Evolutionary conservation across 2,797 vertebrate species (phyloP).

Genomic region (Molossus alvarezi): DNA sequence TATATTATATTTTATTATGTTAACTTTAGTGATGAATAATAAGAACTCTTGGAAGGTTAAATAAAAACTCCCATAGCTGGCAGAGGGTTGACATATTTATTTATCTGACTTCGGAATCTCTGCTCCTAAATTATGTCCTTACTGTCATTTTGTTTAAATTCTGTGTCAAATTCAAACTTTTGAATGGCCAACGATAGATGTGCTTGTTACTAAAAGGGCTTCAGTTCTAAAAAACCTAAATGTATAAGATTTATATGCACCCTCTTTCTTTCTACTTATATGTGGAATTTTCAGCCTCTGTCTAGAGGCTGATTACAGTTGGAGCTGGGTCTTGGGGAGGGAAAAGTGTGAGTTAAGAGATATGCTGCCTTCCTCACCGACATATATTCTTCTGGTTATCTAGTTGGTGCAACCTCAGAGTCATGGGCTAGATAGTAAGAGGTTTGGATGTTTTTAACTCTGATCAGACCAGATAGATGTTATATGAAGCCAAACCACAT

Average conservation of each 20-base stretch:
- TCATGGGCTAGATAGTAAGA: neutral
- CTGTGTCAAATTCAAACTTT: neutral
- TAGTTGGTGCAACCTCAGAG: neutral
- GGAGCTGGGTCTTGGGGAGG: neutral
- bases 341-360: neutral
- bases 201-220: neutral
- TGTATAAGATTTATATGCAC: neutral
- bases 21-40: neutral
- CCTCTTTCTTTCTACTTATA: neutral
- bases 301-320: neutral
- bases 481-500: neutral
- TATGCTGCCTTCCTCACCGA: neutral
- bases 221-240: neutral
- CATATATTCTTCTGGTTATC: neutral
- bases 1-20: conserved; percentile 34
- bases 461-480: neutral
- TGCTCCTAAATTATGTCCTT: neutral
- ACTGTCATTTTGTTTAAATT: neutral
- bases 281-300: neutral
- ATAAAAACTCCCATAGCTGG: neutral
- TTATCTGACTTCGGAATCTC: neutral
- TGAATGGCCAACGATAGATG: neutral
- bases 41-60: neutral
- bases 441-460: neutral
- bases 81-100: neutral